Evolutionary conservation across 64 coral and sea anemone species (phyloP), one percentile per base, ranked within the genome.

Genomic region (Pocillopora damicornis): DNA sequence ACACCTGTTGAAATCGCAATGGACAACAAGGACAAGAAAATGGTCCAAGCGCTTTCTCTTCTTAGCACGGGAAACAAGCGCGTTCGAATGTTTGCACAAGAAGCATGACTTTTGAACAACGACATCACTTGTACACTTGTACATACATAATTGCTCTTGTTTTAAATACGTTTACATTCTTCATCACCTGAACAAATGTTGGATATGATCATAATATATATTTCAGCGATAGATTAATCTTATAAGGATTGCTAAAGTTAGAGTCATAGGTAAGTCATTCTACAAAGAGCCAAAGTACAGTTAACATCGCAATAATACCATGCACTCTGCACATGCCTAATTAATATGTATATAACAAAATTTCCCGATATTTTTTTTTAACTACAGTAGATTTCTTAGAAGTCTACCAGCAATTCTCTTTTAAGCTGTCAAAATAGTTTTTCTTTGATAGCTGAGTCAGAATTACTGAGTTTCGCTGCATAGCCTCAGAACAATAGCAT

Each of bases 1-100:
- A 90, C 64, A 18, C 91, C 94, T 3, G 59, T 90, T 35, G 91
- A 97, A 37, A 97, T 97, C n/a, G 94, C 94, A 14, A 22, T 90
- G 20, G 82, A 97, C 67, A 58, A 61, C 9, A 92, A 77, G 2
- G 91, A 97, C 38, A 78, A 89, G 20, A 90, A 67, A 15, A 90
- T 93, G 60, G 30, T 88, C 17, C 87, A 90, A 60, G 34, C 76
- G 4, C 69, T 97, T 62, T 87, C 92, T n/a, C 22, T 71, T 18
- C 16, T 85, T 1, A 72, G 63, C 5, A 11, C 34, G 5, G 34
- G 63, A 67, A 67, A 20, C 80, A 56, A 25, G 65, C 62, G 81
- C 2, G 56, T 73, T 73, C 14, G 64, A 73, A 65, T 71, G 67
- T 71, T 71, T 71, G 9, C 67, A 11, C 67, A 71, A 23, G 67